Evolutionary conservation across 2,797 vertebrate species (phyloP), one percentile per base, ranked within the genome.

Genomic region (Bradypus variegatus): DNA sequence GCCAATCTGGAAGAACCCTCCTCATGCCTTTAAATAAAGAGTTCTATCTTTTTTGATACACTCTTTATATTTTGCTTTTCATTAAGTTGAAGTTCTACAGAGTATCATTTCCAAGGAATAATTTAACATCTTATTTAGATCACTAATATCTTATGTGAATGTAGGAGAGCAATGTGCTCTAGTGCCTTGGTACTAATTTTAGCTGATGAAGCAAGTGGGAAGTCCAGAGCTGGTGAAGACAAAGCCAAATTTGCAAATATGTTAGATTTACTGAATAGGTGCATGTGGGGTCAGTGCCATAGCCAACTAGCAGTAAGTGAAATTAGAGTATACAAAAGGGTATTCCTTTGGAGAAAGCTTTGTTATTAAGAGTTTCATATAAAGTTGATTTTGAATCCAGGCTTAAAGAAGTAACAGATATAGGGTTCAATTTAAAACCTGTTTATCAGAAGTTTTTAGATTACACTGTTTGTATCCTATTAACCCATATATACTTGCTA

Each of bases 1-100:
- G 82, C 88, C 88, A 83, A 69, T 38, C 75, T 65, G 62, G 82
- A 91, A 90, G 93, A 82, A 90, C 4, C 18, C 33, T 85, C 41
- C 55, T 83, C 2, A 0, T 77, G 38, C 41, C 38, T 81, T 48
- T 89, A 75, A 93, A 81, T 70, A 21, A 92, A 81, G 73, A 86
- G 25, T 92, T 53, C 31, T 6, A 7, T 15, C 8, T 58, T n/a
- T 72, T 90, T 92, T 11, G 48, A 15, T n/a, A 62, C 15, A 7
- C 31, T 53, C 91, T 53, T 79, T 81, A n/a, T 80, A 82, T 90
- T 82, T 58, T 33, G 33, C 27, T 29, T 65, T 86, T 62, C 55
- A 48, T 58, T 89, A 75, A 73, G 33, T 7, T 90, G 23, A 67
- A 87, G n/a, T 92, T 53, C 31, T 76, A 0, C 72, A 18, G 55